Conservation (phyloP, 2,113 vertebrate genomes). For the Urocolius indicus region DNA sequence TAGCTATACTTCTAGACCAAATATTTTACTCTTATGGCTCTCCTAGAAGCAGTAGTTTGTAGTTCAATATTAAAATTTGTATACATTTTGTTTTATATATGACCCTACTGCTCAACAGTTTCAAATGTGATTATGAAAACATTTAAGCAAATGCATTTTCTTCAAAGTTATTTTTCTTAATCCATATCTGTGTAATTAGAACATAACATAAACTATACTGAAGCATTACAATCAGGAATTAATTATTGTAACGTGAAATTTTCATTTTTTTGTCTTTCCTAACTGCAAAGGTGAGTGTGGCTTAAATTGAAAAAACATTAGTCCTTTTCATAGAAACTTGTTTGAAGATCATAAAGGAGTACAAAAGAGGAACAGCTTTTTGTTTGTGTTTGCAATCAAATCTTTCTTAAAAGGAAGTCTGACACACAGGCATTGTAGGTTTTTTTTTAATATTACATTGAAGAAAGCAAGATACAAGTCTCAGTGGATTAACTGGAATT, state of each 20-base stretch:
- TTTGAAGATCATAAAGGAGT: conserved; percentile 74
- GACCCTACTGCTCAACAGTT: conserved; percentile 31
- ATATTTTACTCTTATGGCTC: neutral
- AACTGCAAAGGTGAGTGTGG: conserved; percentile 53
- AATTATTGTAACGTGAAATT: conserved; percentile 67
- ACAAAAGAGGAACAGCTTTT: conserved; percentile 69
- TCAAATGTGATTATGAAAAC: conserved; percentile 67
- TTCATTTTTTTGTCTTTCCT: conserved; percentile 42
- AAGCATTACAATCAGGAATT: conserved; percentile 65
- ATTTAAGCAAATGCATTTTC: conserved; percentile 56
- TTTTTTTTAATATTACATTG: conserved; percentile 58
- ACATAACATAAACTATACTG: conserved; percentile 42
- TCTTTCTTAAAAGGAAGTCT: conserved; percentile 63
- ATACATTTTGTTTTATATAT: neutral
- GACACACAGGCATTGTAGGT: conserved; percentile 44
- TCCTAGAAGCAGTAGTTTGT: neutral
- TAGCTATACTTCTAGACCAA: neutral
- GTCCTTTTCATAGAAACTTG: conserved; percentile 54
- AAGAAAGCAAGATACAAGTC: conserved; percentile 64
- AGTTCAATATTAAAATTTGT: neutral
- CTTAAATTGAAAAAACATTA: conserved; percentile 58
- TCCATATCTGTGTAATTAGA: conserved; percentile 43
- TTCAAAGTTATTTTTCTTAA: conserved; percentile 68
- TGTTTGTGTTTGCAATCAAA: conserved; percentile 67
- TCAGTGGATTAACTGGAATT: conserved; percentile 71